A percentile compares a stretch with the other conserved stretches of the same genome.
These are phyloP conservation scores for Platichthys flesus DNA, from an alignment of 2,113 vertebrate genomes.

Conservation along the genomic window DNA sequence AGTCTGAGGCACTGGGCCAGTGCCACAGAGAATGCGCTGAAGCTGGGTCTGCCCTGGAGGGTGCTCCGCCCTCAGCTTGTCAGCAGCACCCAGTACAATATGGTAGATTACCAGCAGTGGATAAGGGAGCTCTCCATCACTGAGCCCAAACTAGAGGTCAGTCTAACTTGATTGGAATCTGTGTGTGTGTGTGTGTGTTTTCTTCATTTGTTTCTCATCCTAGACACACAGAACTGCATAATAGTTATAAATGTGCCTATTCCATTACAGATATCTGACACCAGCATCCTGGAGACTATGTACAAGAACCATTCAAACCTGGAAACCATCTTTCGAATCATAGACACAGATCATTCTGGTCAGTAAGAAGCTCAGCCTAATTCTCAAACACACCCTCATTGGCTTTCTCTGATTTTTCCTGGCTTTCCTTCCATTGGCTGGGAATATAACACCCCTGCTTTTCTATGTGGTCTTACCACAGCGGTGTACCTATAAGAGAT, in stretches of 20 bases:
- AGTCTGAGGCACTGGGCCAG: conserved; percentile 87
- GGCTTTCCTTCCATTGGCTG: too few relatives aligned
- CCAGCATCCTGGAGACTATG: conserved; percentile 90
- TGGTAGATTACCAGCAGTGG: conserved; percentile 79
- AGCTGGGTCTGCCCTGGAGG: conserved; percentile 89
- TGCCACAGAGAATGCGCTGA: conserved; percentile 85
- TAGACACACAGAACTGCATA: background rate
- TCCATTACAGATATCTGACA: conserved; percentile 84
- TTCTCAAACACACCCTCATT: background rate
- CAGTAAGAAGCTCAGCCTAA: conserved; percentile 18
- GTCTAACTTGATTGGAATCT: background rate
- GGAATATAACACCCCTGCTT: too few relatives aligned
- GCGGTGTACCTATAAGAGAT: too few relatives aligned
- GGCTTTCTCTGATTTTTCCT: too few relatives aligned
- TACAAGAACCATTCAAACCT: conserved; percentile 93
- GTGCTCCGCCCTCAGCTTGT: conserved; percentile 88
- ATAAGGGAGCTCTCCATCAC: conserved; percentile 76
- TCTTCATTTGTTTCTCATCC: background rate
- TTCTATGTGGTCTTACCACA: too few relatives aligned
- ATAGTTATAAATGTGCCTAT: background rate
- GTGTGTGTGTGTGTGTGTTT: background rate
- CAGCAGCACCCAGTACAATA: conserved; percentile 54
- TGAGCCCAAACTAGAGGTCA: conserved; percentile 74
- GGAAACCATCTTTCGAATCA: conserved; percentile 94
- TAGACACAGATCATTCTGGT: conserved; percentile 95